phyloP scores from a whole-genome alignment of 2,797 vertebrate species.

The Brachymystax lenok region DNA sequence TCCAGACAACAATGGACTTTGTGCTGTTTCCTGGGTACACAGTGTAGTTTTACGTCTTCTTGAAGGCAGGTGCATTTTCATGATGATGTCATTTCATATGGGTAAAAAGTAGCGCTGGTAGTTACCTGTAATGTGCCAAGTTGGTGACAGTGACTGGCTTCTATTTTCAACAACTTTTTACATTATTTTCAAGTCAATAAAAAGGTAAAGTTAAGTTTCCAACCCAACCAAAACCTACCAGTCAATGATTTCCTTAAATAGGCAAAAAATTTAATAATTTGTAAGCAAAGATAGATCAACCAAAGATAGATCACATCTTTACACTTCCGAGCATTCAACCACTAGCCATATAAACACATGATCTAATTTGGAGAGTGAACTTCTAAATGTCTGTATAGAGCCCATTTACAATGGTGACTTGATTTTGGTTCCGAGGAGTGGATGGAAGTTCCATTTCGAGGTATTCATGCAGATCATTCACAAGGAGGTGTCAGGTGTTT shows the following conservation, averaged over 20 bases:
- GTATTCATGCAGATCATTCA: conserved; percentile 46
- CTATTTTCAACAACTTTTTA: background rate
- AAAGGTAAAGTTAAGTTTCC: no score
- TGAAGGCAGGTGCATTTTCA: conserved; percentile 59
- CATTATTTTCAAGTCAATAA: background rate
- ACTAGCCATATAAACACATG: background rate
- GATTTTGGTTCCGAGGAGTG: conserved; percentile 47
- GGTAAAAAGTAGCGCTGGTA: conserved; percentile 11
- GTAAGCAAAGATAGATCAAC: no score
- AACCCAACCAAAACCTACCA: no score
- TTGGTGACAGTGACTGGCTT: background rate
- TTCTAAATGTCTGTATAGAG: conserved; percentile 34
- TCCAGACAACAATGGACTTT: conserved; percentile 62
- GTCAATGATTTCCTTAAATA: no score
- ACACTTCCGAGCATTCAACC: background rate
- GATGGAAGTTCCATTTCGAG: conserved; percentile 48
- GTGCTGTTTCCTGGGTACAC: conserved; percentile 68
- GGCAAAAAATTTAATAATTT: no score
- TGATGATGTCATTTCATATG: conserved; percentile 43
- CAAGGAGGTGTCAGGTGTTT: conserved; percentile 61
- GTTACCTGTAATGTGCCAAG: conserved; percentile 34
- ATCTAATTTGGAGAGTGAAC: conserved; percentile 19
- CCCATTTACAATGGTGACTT: conserved; percentile 28
- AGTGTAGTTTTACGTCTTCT: conserved; percentile 41
- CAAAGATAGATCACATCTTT: background rate